phyloP scores from a whole-genome alignment of 1,140 invertebrate genomes.

The Acromyrmex charruanus region DNA sequence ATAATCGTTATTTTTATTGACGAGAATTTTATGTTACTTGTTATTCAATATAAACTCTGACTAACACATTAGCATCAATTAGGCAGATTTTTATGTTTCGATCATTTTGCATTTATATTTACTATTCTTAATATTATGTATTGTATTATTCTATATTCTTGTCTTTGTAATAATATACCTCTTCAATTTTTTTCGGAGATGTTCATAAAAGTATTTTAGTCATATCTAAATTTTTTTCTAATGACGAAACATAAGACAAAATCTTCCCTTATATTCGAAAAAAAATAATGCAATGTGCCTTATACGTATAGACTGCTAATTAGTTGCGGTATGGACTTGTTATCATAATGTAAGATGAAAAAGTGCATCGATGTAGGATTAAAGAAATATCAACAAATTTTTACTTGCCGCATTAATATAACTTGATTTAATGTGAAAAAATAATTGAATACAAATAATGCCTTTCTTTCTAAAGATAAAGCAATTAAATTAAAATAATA shows the following conservation, averaged over 20 bases:
- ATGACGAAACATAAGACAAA: constrained; percentile 12
- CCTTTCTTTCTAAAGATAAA: constrained; percentile 15
- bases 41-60: constrained; percentile 32
- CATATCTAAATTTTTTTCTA: background rate
- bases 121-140: background rate
- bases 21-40: constrained; percentile 41
- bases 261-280: constrained; percentile 66
- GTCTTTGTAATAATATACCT: background rate
- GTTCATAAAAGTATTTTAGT: constrained; percentile 9
- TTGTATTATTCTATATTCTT: background rate
- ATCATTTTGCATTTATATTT: constrained; percentile 36
- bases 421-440: background rate
- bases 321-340: constrained; percentile 32
- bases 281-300: constrained; percentile 75
- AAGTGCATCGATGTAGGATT: background rate
- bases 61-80: constrained; percentile 5
- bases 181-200: background rate
- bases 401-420: constrained; percentile 1
- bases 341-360: constrained; percentile 17
- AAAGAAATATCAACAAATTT: background rate
- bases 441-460: constrained; percentile 12
- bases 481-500: constrained; percentile 58
- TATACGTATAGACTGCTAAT: constrained; percentile 71
- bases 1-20: constrained; percentile 32
- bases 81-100: constrained; percentile 20